phyloP scores from a whole-genome alignment of 1,140 invertebrate species.

The Cydia amplana region DNA sequence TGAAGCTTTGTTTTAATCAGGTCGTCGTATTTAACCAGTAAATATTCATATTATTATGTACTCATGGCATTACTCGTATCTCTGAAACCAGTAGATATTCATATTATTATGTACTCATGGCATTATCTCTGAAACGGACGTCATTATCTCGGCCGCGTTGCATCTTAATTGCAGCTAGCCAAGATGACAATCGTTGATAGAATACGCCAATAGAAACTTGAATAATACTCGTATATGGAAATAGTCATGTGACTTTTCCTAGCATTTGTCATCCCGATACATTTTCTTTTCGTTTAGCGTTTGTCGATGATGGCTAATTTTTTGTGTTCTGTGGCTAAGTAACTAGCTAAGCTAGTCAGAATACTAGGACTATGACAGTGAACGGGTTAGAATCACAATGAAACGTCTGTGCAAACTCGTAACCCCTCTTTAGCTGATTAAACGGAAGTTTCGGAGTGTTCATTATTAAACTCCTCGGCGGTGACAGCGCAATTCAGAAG shows the following conservation, averaged over 20 bases:
- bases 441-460: neutral
- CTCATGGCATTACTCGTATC: too few relatives aligned
- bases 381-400: neutral
- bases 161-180: neutral
- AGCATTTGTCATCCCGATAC: too few relatives aligned
- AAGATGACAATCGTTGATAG: too few relatives aligned
- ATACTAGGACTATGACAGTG: neutral
- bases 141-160: neutral
- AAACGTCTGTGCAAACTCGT: neutral
- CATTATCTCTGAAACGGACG: neutral
- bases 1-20: too few relatives aligned
- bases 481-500: slow-evolving; percentile 16
- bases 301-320: too few relatives aligned
- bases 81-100: too few relatives aligned
- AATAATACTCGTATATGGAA: too few relatives aligned
- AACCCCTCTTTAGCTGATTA: neutral
- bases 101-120: neutral
- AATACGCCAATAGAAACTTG: too few relatives aligned
- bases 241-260: too few relatives aligned
- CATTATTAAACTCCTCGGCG: slow-evolving; percentile 26
- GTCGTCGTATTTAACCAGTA: too few relatives aligned
- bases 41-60: neutral
- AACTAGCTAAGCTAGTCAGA: neutral
- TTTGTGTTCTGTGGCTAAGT: too few relatives aligned
- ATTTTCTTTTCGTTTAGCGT: too few relatives aligned